These are phyloP conservation scores for Tuberolachnus salignus DNA, from an alignment of 2,888 invertebrate genomes.

Conservation along the genomic window DNA sequence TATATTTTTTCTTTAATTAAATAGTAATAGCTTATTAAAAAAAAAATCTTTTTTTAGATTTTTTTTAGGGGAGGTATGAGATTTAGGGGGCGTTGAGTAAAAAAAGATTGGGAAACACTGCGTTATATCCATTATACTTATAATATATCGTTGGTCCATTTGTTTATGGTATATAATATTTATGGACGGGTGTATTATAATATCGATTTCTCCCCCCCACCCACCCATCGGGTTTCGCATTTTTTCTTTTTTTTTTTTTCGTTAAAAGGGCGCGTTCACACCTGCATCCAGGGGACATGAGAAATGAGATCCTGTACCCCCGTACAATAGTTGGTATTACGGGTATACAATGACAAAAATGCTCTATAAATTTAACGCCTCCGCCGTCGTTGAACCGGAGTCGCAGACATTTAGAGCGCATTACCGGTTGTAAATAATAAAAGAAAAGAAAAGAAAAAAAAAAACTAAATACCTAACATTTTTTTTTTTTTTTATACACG, in stretches of 20 bases:
- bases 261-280: constrained; percentile 48
- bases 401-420: constrained; percentile 44
- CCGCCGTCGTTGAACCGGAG: constrained; percentile 29
- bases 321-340: not conserved
- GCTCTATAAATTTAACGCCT: constrained; percentile 55
- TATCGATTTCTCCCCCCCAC: too few relatives aligned
- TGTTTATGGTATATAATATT: too few relatives aligned
- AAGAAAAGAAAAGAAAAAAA: not conserved
- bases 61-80: too few relatives aligned
- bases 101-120: too few relatives aligned
- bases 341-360: constrained; percentile 16
- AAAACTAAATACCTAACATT: not conserved
- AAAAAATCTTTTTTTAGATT: too few relatives aligned
- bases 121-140: too few relatives aligned
- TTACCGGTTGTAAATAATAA: constrained; percentile 41
- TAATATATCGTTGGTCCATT: too few relatives aligned
- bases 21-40: too few relatives aligned
- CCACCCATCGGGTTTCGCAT: not conserved
- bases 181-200: too few relatives aligned
- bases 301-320: constrained; percentile 12
- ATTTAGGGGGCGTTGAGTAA: too few relatives aligned
- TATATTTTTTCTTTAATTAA: too few relatives aligned
- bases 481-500: not conserved
- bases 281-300: constrained; percentile 20
- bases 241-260: constrained; percentile 23